Evolutionary conservation across 2,113 vertebrate genomes (phyloP).

Genomic region (Tenrec ecaudatus): DNA sequence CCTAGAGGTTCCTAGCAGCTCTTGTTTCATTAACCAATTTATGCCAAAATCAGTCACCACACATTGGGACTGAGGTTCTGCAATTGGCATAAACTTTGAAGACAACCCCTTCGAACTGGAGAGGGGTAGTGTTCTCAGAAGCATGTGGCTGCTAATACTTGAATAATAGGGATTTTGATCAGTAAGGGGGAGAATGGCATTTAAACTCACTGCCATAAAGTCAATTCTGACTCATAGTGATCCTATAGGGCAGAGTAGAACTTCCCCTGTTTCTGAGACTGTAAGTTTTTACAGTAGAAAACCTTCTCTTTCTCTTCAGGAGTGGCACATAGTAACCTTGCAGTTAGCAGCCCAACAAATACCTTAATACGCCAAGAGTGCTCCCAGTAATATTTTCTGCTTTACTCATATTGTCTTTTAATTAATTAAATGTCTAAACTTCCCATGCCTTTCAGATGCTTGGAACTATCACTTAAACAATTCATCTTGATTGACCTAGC

Average conservation of each 20-base stretch:
- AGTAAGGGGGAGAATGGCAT: neutral
- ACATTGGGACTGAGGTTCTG: too few relatives aligned
- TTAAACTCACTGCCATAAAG: too few relatives aligned
- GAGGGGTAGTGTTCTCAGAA: neutral
- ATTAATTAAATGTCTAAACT: neutral
- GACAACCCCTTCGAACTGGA: too few relatives aligned
- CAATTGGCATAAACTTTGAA: neutral
- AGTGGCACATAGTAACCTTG: too few relatives aligned
- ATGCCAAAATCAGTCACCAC: neutral
- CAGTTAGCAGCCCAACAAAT: neutral
- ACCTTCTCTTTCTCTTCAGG: too few relatives aligned
- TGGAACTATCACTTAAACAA: neutral
- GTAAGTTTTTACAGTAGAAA: too few relatives aligned
- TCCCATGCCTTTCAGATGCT: neutral
- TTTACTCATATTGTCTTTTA: neutral
- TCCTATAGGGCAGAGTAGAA: too few relatives aligned
- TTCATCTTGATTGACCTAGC: too few relatives aligned
- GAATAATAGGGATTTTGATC: neutral
- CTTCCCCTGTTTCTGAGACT: too few relatives aligned
- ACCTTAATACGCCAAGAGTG: neutral
- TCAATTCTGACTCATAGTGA: too few relatives aligned
- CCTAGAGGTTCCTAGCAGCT: too few relatives aligned
- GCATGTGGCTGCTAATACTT: neutral
- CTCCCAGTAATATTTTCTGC: neutral
- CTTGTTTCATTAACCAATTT: neutral